A percentile compares a stretch with the other conserved stretches of the same genome.
phyloP scores from a whole-genome alignment of 1,140 invertebrate genomes.

The Eupeodes corollae region DNA sequence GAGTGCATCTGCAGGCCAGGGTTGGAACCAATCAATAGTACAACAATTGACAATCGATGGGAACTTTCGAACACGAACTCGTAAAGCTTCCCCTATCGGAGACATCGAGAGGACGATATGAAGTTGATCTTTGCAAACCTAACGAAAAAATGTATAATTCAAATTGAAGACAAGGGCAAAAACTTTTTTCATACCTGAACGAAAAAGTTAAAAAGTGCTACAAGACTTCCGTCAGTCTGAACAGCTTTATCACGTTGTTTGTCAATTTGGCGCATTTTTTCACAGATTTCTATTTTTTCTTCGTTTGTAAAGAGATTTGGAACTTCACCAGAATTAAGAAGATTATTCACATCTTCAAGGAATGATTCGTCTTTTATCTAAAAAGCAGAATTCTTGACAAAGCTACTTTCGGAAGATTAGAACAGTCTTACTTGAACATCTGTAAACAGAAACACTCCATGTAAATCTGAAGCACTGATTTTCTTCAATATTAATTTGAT shows the following conservation, averaged over 20 bases:
- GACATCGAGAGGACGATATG: conserved; percentile 90
- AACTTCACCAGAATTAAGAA: conserved; percentile 88
- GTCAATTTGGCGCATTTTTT: conserved; percentile 87
- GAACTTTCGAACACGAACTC: conserved; percentile 82
- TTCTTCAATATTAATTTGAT: conserved; percentile 70
- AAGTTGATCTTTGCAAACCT: conserved; percentile 81
- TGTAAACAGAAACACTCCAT: conserved; percentile 84
- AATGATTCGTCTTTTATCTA: conserved; percentile 89
- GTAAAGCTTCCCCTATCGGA: conserved; percentile 75
- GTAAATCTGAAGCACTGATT: conserved; percentile 69
- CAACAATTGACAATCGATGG: conserved; percentile 92
- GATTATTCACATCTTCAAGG: conserved; percentile 87
- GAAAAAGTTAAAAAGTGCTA: conserved; percentile 89
- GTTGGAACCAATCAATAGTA: conserved; percentile 95
- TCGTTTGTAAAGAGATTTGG: conserved; percentile 82
- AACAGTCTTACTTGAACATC: conserved; percentile 60
- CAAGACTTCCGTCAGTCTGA: conserved; percentile 84
- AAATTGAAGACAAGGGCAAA: not conserved
- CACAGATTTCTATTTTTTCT: conserved; percentile 85
- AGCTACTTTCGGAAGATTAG: not conserved
- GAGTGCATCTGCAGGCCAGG: conserved; percentile 89
- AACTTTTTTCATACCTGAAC: conserved; percentile 40
- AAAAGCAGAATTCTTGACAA: conserved; percentile 9
- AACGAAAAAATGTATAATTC: conserved; percentile 15
- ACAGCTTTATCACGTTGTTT: conserved; percentile 77